These are phyloP conservation scores for Mesorhabditis sp. DNA, from an alignment of 2,888 invertebrate genomes.

Conservation along the genomic window DNA sequence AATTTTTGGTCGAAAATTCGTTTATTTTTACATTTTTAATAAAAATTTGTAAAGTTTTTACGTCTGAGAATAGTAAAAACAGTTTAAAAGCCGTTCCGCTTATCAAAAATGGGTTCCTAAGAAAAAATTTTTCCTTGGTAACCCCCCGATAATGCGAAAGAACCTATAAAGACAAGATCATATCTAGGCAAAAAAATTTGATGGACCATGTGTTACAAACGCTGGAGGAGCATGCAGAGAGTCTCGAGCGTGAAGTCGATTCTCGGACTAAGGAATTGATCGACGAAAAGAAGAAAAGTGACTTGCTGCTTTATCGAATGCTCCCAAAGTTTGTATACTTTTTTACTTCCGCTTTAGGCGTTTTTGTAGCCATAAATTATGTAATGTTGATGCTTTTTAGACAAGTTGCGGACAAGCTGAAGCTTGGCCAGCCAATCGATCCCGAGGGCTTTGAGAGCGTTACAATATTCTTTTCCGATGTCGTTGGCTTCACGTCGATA, in stretches of 20 bases:
- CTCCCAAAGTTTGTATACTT: constrained; percentile 31
- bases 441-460: constrained; percentile 48
- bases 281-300: constrained; percentile 53
- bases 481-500: constrained; percentile 46
- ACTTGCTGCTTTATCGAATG: constrained; percentile 47
- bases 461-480: constrained; percentile 51
- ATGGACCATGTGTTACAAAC: constrained; percentile 50
- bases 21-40: too few species aligned
- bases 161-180: too few species aligned
- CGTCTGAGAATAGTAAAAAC: too few species aligned
- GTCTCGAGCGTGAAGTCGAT: constrained; percentile 38
- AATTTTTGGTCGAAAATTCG: too few species aligned
- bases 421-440: constrained; percentile 48
- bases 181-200: constrained; percentile 28
- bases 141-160: too few species aligned
- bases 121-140: too few species aligned
- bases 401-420: constrained; percentile 53
- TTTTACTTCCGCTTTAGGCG: not conserved
- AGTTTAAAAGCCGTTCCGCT: too few species aligned
- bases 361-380: not conserved
- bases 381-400: constrained; percentile 19
- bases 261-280: constrained; percentile 37
- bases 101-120: too few species aligned
- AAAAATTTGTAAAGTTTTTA: too few species aligned
- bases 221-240: constrained; percentile 40